Base-by-base conservation (phyloP, 2,113 vertebrate species). In the Ictalurus furcatus region DNA sequence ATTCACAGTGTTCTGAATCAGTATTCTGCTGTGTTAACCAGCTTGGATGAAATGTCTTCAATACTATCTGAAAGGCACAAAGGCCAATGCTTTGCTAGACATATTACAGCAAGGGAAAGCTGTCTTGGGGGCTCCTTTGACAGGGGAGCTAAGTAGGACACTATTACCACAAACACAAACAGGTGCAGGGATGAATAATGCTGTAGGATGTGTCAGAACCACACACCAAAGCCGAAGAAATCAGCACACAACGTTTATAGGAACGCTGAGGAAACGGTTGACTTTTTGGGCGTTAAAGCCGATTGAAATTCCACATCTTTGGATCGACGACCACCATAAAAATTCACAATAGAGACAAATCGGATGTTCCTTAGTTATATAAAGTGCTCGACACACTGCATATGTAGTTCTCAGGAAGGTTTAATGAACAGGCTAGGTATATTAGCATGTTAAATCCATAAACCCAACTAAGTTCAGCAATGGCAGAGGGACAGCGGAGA, bases 21-120 rank as follows among this genome's bases (percentile, higher is more conserved):
- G 81, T 83, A 83, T 83, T 83, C 81, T 83, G 21, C 30, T 83
- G 56, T 37, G 21, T 83, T 83, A 61, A 83, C 34, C 56, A 61
- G 58, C 79, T 25, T 23, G 58, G 34, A 59, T 83, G 58, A 83
- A 61, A 61, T 83, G 81, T 83, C 34, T 83, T 83, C 58, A 83
- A 83, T 83, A 61, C 30, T 61, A 63, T 61, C 81, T 61, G 56
- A 83, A 34, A 83, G 30, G 30, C 19, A 61, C 30, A 83, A 83
- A 83, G 81, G 81, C 58, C 54, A 37, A 25, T 61, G 56, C 56
- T 61, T 83, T 83, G 30, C 81, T 23, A 9, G 56, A 61, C 81
- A 83, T 30, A 83, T 83, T 83, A 61, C 81, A 83, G 34, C 30
- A 61, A 81, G n/a, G 28, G 52, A 83, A 61, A 37, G 21, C 30